Evolutionary conservation across 1,140 invertebrate genomes (phyloP).

Genomic region (Argopecten irradians): DNA sequence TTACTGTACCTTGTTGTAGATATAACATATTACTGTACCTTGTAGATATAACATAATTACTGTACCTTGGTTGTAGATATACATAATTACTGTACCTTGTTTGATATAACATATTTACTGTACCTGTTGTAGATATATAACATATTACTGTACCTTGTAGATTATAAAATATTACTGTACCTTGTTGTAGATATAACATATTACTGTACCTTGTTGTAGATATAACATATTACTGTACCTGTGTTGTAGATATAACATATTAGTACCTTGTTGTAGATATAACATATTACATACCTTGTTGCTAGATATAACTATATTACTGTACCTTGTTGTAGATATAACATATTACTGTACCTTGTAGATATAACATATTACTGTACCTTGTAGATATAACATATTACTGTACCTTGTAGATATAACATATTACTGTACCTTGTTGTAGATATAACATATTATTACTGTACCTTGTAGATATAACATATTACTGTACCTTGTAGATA

Average conservation of each 20-base stretch:
- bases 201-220: too few relatives aligned
- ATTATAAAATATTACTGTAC: too few relatives aligned
- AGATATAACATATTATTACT: background rate
- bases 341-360: too few relatives aligned
- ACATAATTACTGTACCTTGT: background rate
- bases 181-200: too few relatives aligned
- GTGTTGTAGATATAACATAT: background rate
- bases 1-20: background rate
- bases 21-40: background rate
- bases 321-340: slow-evolving; percentile 42
- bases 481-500: background rate
- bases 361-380: slow-evolving; percentile 18
- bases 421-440: background rate
- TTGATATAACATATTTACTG: background rate
- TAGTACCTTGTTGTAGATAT: background rate
- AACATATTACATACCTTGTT: background rate
- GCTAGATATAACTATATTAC: background rate
- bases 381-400: background rate
- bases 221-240: background rate
- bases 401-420: background rate
- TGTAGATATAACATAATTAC: too few relatives aligned
- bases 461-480: background rate
- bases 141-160: background rate
- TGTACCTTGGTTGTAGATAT: background rate
- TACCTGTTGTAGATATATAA: background rate